Evolutionary conservation across 1,140 invertebrate species (phyloP).

Genomic region (Macrobrachium nipponense): DNA sequence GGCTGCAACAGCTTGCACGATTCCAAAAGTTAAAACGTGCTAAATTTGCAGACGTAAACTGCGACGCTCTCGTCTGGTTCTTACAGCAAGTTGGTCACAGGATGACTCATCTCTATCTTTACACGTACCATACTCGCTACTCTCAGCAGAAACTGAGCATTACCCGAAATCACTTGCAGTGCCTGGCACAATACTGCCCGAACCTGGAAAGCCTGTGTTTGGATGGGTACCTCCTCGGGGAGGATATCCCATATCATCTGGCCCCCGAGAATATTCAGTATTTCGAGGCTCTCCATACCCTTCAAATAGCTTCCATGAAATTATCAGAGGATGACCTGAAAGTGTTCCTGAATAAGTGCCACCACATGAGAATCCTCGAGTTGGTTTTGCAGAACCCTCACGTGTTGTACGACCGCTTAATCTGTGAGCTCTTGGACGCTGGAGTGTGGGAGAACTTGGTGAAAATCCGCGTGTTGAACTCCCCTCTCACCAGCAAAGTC

Average conservation of each 20-base stretch:
- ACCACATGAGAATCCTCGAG: slow-evolving; percentile 55
- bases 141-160: slow-evolving; percentile 61
- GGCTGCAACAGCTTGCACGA: slow-evolving; percentile 50
- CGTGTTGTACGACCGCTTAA: slow-evolving; percentile 60
- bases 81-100: slow-evolving; percentile 50
- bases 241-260: slow-evolving; percentile 49
- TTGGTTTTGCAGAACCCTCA: slow-evolving; percentile 61
- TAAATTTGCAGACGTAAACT: slow-evolving; percentile 61
- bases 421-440: slow-evolving; percentile 57
- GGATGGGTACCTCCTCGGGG: slow-evolving; percentile 62
- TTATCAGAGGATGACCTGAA: slow-evolving; percentile 62
- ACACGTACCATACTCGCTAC: slow-evolving; percentile 60
- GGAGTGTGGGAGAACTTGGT: slow-evolving; percentile 58
- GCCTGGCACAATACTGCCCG: slow-evolving; percentile 59
- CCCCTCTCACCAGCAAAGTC: slow-evolving; percentile 59
- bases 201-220: slow-evolving; percentile 49
- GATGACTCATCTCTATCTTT: slow-evolving; percentile 58
- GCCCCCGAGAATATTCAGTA: slow-evolving; percentile 50
- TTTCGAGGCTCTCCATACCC: slow-evolving; percentile 49
- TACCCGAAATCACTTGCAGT: slow-evolving; percentile 58
- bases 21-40: slow-evolving; percentile 52
- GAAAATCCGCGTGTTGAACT: slow-evolving; percentile 61
- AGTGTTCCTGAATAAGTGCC: slow-evolving; percentile 59
- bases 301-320: slow-evolving; percentile 60
- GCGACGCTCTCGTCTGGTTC: slow-evolving; percentile 60